phyloP scores from a whole-genome alignment of 2,888 invertebrate species.

The Copidosoma aretas region DNA sequence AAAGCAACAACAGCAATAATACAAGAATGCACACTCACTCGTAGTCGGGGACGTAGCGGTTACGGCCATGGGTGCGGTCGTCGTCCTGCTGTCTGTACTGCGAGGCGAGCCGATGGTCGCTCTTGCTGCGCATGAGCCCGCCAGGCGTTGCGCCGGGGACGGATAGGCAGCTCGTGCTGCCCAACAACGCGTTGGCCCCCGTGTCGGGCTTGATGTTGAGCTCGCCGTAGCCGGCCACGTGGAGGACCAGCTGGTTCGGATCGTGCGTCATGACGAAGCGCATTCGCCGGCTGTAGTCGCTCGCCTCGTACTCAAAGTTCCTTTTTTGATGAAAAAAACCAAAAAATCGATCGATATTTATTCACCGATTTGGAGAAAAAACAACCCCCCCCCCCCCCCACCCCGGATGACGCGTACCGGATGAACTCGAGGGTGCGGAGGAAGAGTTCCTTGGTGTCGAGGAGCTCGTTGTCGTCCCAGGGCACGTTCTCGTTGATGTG shows the following conservation, averaged over 20 bases:
- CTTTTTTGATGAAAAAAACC: too few relatives aligned
- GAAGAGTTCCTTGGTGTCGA: slow-evolving; percentile 96
- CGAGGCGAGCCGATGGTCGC: slow-evolving; percentile 87
- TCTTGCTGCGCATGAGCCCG: slow-evolving; percentile 89
- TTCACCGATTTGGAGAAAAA: not conserved
- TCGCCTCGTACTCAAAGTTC: slow-evolving; percentile 93
- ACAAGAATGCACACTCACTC: slow-evolving; percentile 53
- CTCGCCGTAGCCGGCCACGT: slow-evolving; percentile 89
- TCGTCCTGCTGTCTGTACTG: slow-evolving; percentile 86
- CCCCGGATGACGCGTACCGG: slow-evolving; percentile 54
- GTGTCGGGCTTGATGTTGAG: slow-evolving; percentile 77
- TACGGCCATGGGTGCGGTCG: slow-evolving; percentile 64
- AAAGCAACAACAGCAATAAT: not conserved
- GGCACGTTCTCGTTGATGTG: slow-evolving; percentile 89
- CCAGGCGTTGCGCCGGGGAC: slow-evolving; percentile 72
- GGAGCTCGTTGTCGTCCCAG: slow-evolving; percentile 91
- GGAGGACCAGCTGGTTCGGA: slow-evolving; percentile 87
- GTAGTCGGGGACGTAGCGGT: slow-evolving; percentile 61
- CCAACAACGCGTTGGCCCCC: slow-evolving; percentile 57
- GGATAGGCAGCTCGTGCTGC: slow-evolving; percentile 64
- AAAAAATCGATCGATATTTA: not conserved
- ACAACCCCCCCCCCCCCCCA: too few relatives aligned
- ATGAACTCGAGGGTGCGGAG: slow-evolving; percentile 94
- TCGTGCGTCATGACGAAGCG: slow-evolving; percentile 89
- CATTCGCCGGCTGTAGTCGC: slow-evolving; percentile 85